Base-by-base conservation (phyloP, 2,888 invertebrate genomes). In the Empis livida region DNA sequence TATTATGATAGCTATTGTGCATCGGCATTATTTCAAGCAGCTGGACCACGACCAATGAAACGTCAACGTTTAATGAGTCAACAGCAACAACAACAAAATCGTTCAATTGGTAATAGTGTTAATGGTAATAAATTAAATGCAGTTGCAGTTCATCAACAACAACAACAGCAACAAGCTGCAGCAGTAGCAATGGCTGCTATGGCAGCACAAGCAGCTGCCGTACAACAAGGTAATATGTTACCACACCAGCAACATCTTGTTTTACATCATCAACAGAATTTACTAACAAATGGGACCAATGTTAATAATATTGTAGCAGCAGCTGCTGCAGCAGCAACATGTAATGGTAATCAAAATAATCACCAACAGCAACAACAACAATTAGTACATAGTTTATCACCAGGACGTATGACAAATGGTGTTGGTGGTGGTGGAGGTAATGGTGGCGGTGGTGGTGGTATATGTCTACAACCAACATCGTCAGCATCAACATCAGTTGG, bases 1-100 rank as follows among this genome's bases (percentile, higher is more conserved):
- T 76, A 75, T 64, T 76, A 76, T 57, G 75, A 76, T 64, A 76
- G 70, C 57, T 70, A 70, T 57, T 70, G 63, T 57, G 64, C 70
- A 14, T 68, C 70, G 44, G 59, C 69, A 17, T 50, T 70, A 45
- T 61, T 67, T 49, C 65, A 68, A 5, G 57, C 61, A 30, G 61
- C 64, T 44, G 61, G 63, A 3, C 60, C 67, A 39, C 63, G 70
- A 3, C 63, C 70, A 45, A 68, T 69, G 58, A 70, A 70, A 51
- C 68, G 70, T 31, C 68, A 70, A 58, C 66, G 70, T 51, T 56
- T 70, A 53, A 68, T 69, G 67, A 62, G 64, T 54, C 61, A 59
- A 47, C 55, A 58, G 20, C 56, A 57, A 53, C 60, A 59, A 46
- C 56, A 57, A 44, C 53, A 56, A 53, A 60, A 59, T 46, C 60